Percentiles rank a stretch among this genome's conserved stretches.
These are phyloP conservation scores for Dryobates pubescens DNA, from an alignment of 2,797 vertebrate species.

Conservation along the genomic window DNA sequence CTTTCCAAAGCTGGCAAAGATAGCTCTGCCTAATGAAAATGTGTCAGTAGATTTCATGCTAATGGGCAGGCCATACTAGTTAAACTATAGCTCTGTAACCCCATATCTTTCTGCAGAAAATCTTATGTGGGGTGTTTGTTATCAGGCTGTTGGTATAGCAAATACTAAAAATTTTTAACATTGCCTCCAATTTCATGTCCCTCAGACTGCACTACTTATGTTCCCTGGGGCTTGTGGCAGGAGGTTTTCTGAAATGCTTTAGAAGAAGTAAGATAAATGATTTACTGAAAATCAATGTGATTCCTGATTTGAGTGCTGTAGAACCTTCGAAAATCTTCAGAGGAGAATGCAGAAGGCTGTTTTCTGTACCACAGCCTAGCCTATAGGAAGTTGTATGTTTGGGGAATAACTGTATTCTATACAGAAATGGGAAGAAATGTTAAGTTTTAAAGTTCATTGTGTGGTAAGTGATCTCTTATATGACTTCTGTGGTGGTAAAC, in stretches of 20 bases:
- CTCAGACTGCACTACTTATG: too few species aligned
- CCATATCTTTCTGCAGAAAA: too few species aligned
- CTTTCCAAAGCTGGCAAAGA: conserved; percentile 26
- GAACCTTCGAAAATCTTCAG: conserved; percentile 51
- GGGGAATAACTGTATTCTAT: background rate
- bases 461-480: background rate
- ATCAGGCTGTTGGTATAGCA: too few species aligned
- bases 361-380: conserved; percentile 30
- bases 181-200: too few species aligned
- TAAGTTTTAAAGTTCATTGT: conserved; percentile 25
- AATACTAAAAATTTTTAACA: too few species aligned
- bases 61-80: conserved; percentile 18
- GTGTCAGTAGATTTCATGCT: conserved; percentile 45
- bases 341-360: background rate
- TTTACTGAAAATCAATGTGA: conserved; percentile 50
- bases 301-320: conserved; percentile 6
- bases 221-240: too few species aligned
- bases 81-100: conserved; percentile 17
- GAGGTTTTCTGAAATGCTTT: too few species aligned
- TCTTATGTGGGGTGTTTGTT: too few species aligned
- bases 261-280: too few species aligned
- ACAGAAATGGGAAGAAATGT: background rate
- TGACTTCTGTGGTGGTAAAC: conserved; percentile 11
- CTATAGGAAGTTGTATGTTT: background rate
- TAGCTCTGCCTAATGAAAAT: conserved; percentile 25